A percentile compares a stretch with the other conserved stretches of the same genome.
Conservation (phyloP, 2,797 vertebrate genomes). For the Hypotaenidia philippensis region DNA sequence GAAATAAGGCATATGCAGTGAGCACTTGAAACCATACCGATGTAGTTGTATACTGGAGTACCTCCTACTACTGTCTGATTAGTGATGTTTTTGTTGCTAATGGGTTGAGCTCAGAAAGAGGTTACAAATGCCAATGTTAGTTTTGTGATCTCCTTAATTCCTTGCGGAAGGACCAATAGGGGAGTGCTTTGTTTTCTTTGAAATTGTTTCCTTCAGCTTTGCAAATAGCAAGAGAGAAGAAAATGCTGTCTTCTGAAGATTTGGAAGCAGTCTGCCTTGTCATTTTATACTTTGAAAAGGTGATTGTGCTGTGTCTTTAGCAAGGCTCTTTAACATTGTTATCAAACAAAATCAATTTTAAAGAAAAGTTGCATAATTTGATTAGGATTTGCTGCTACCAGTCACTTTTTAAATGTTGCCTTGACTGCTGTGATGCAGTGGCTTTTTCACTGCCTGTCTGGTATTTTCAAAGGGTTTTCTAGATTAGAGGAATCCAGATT, state of each 20-base stretch:
- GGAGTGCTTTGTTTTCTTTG: neutral
- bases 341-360: neutral
- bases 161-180: neutral
- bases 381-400: neutral
- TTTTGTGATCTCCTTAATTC: slow-evolving; percentile 13
- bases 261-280: neutral
- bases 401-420: neutral
- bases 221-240: neutral
- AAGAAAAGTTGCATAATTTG: neutral
- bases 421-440: neutral
- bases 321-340: neutral
- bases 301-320: neutral
- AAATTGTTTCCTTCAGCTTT: neutral
- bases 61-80: neutral
- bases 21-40: neutral
- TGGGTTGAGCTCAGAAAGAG: neutral
- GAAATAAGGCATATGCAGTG: neutral
- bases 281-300: neutral
- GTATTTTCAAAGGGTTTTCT: neutral
- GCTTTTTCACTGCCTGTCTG: neutral
- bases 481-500: neutral
- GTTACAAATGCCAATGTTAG: neutral
- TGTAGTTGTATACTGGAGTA: neutral
- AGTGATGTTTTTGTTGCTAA: neutral
- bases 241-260: neutral